Base-by-base conservation (phyloP, 1,140 invertebrate genomes). In the Neodiprion pinetum region DNA sequence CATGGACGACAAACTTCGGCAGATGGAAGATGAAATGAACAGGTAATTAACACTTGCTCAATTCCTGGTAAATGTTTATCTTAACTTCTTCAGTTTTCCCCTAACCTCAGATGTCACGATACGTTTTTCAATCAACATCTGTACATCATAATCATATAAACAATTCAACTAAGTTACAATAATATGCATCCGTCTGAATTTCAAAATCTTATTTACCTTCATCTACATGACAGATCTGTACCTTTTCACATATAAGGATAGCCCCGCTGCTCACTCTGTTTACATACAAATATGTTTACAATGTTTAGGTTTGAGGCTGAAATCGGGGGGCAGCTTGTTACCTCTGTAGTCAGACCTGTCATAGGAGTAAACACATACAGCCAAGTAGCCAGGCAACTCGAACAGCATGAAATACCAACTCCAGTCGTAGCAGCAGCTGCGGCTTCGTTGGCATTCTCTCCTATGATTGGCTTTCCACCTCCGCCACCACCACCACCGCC, bases 21-120 rank as follows among this genome's bases (percentile, higher is more conserved):
- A 93, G 84, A 94, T 95, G 93, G 94, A 96, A 87, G 94, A 95
- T 88, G 95, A 96, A 87, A 93, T 95, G 92, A 94, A 92, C 80
- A 92, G 94, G 93, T 94, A 90, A 84, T 72, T 77, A 77, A 74
- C 66, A 73, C 12, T 69, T 40, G 67, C 21, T 76, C 70, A 65
- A 77, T 21, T 11, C 28, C 4, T 17, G 71, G 72, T 48, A 48
- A 53, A 12, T 74, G 67, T 50, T 21, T 50, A 73, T 72, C 48
- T 40, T 65, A 69, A 47, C 50, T n/a, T 67, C 40, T 48, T 76
- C 10, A 17, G 48, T 68, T 75, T 68, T 61, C 8, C 72, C 68
- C 72, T 49, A 70, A 71, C 53, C 21, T 40, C 70, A 12, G 14
- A 28, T 7, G 9, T 71, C 28, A 1, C 74, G 71, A 14, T 75